phyloP scores from a whole-genome alignment of 2,888 invertebrate species.

The Graphium colonna region DNA sequence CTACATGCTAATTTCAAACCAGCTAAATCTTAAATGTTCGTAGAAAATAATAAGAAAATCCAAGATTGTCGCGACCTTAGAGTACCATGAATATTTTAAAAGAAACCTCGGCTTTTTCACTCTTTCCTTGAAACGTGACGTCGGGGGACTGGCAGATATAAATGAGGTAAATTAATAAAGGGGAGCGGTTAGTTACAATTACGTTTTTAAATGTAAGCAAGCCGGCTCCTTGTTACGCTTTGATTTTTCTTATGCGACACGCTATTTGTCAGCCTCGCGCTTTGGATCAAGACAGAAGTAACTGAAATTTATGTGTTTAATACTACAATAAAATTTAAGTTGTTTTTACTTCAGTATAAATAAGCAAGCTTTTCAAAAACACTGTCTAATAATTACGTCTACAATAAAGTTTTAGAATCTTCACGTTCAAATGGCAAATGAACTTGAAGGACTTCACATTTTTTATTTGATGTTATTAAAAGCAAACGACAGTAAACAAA shows the following conservation, averaged over 20 bases:
- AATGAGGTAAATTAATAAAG: slow-evolving; percentile 78
- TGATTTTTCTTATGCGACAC: slow-evolving; percentile 76
- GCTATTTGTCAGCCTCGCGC: slow-evolving; percentile 60
- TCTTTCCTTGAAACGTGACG: slow-evolving; percentile 55
- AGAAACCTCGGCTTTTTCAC: slow-evolving; percentile 46
- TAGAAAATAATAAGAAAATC: slow-evolving; percentile 40
- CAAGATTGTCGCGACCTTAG: slow-evolving; percentile 35
- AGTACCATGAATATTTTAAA: slow-evolving; percentile 67
- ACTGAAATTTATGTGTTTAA: slow-evolving; percentile 28
- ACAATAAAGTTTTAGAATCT: no score
- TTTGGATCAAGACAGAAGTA: slow-evolving; percentile 33
- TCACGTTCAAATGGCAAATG: no score
- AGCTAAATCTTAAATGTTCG: slow-evolving; percentile 35
- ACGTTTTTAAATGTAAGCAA: slow-evolving; percentile 78
- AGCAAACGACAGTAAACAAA: no score
- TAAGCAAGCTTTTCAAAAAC: no score
- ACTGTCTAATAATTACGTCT: no score
- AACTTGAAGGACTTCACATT: no score
- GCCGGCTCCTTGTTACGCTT: slow-evolving; percentile 65
- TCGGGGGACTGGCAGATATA: slow-evolving; percentile 54
- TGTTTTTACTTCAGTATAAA: no score
- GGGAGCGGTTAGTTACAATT: slow-evolving; percentile 78
- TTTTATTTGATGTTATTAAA: no score
- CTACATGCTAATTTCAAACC: not conserved
- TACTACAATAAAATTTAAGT: not conserved